phyloP scores from a whole-genome alignment of 2,888 invertebrate genomes.

The Meteorus cinctellus region DNA sequence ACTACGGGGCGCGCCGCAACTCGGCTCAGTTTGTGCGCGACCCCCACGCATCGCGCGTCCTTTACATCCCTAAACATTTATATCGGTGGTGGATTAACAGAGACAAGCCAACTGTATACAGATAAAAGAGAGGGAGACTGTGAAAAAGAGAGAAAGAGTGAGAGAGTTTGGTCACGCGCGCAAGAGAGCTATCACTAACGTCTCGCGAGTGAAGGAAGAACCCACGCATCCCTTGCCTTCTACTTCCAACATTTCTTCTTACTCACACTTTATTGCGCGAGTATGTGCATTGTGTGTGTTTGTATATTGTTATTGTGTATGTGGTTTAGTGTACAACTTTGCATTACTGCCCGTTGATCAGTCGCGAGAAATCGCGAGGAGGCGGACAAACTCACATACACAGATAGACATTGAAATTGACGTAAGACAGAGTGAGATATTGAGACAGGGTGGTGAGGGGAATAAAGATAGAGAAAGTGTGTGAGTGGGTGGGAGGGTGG shows the following conservation, averaged over 20 bases:
- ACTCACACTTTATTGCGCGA: slow-evolving; percentile 15
- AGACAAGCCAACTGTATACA: slow-evolving; percentile 14
- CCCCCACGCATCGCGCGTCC: slow-evolving; percentile 72
- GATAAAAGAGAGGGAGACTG: background rate
- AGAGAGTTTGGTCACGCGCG: background rate
- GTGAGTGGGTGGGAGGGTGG: background rate
- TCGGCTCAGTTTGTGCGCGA: slow-evolving; percentile 76
- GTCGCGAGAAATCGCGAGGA: slow-evolving; percentile 41
- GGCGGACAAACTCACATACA: slow-evolving; percentile 34
- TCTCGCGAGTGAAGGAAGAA: slow-evolving; percentile 25
- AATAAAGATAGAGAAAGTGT: background rate
- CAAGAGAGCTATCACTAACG: slow-evolving; percentile 3
- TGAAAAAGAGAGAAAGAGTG: background rate
- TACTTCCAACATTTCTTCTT: slow-evolving; percentile 31
- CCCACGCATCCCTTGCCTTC: slow-evolving; percentile 39
- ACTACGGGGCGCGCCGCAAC: slow-evolving; percentile 82
- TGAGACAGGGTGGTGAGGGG: background rate
- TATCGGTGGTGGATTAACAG: slow-evolving; percentile 22
- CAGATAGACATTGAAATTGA: background rate
- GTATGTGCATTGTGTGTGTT: slow-evolving; percentile 31
- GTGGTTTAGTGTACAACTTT: slow-evolving; percentile 26
- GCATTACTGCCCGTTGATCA: slow-evolving; percentile 34
- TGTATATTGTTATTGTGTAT: slow-evolving; percentile 28
- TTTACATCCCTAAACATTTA: slow-evolving; percentile 49
- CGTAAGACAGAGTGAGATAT: slow-evolving; percentile 3